Evolutionary conservation across 2,888 invertebrate genomes (phyloP).

Genomic region (Mesoligia furuncula): DNA sequence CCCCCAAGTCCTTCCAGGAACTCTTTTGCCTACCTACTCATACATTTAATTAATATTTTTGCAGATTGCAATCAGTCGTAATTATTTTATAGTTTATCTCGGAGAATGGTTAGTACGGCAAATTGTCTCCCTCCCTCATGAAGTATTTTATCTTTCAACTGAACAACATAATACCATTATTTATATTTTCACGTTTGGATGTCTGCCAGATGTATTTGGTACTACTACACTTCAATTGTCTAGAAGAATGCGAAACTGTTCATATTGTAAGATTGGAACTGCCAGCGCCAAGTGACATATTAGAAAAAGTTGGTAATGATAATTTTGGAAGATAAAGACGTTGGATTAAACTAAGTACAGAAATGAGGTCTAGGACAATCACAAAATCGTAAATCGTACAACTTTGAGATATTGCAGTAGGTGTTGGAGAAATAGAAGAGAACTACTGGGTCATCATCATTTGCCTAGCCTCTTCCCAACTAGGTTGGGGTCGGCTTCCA

Average conservation of each 20-base stretch:
- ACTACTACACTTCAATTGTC: conserved; percentile 49
- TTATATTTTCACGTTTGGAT: conserved; percentile 60
- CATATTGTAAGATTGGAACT: conserved; percentile 22
- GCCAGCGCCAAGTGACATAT: conserved; percentile 17
- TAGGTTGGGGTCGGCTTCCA: no score
- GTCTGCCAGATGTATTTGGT: conserved; percentile 57
- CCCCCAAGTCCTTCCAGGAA: neutral
- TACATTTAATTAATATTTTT: neutral
- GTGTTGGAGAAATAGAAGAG: neutral
- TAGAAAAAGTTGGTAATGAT: conserved; percentile 30
- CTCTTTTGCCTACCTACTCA: neutral
- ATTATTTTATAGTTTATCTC: conserved; percentile 27
- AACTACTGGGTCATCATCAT: neutral
- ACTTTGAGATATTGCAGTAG: neutral
- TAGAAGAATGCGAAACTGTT: conserved; percentile 21
- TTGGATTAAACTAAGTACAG: conserved; percentile 9
- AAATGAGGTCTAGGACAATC: neutral
- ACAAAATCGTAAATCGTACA: conserved; percentile 7
- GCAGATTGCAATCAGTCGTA: conserved; percentile 32
- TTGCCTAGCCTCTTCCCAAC: no score
- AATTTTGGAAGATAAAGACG: conserved; percentile 18
- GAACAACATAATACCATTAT: conserved; percentile 49
- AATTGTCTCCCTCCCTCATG: conserved; percentile 24
- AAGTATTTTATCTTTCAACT: conserved; percentile 48
- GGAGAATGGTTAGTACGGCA: conserved; percentile 21